Percentiles rank a stretch among this genome's conserved stretches.
Evolutionary conservation across 2,888 invertebrate genomes (phyloP).

Genomic region (Germaria angustata): DNA sequence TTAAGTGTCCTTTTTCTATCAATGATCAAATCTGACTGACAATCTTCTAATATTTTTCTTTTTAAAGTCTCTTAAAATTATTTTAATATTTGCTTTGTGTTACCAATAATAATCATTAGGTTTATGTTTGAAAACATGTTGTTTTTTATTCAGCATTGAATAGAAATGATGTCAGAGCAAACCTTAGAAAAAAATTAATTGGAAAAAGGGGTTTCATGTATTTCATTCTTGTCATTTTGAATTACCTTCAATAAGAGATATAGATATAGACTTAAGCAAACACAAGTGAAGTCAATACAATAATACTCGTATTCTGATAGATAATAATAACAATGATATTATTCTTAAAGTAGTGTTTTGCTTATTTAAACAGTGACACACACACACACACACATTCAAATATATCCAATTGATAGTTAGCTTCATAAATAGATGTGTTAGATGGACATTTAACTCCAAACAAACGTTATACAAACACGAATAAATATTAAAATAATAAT

Average conservation of each 20-base stretch:
- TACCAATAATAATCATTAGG: conserved; percentile 15
- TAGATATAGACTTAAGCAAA: conserved; percentile 6
- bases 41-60: no score
- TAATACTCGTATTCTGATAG: conserved; percentile 28
- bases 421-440: not conserved
- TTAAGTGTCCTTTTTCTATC: not conserved
- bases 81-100: conserved; percentile 9
- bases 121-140: conserved; percentile 4
- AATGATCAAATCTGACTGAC: not conserved
- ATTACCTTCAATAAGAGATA: conserved; percentile 8
- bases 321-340: conserved; percentile 23
- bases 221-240: conserved; percentile 16
- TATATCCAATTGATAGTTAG: conserved; percentile 7
- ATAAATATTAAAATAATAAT: conserved; percentile 26
- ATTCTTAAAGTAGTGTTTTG: conserved; percentile 23
- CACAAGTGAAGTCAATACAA: conserved; percentile 27
- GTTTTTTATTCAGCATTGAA: conserved; percentile 2
- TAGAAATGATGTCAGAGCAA: conserved; percentile 13
- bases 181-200: conserved; percentile 28
- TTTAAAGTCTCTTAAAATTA: not conserved
- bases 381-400: not conserved
- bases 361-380: conserved; percentile 34
- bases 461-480: conserved; percentile 5
- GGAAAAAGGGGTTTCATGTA: not conserved
- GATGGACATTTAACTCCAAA: conserved; percentile 23